These are phyloP conservation scores for Stomatorhinus walkeri DNA, from an alignment of 2,797 vertebrate genomes.

Conservation along the genomic window DNA sequence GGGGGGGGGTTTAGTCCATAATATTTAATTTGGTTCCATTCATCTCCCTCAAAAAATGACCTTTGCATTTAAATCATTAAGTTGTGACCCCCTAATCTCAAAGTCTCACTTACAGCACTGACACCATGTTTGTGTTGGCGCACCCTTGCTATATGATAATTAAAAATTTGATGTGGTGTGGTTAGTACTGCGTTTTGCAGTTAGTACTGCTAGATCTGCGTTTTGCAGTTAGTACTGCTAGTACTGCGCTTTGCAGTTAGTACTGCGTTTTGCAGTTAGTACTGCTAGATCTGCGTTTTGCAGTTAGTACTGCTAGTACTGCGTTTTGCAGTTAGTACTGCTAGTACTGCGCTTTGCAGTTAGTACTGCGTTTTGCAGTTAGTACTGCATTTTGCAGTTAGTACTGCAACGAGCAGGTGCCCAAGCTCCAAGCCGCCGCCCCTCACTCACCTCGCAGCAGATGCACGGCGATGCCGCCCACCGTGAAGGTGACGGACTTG, in stretches of 20 bases:
- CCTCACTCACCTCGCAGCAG: slow-evolving; percentile 71
- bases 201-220: background rate
- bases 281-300: background rate
- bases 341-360: too few species aligned
- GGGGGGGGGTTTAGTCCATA: background rate
- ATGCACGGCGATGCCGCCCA: slow-evolving; percentile 72
- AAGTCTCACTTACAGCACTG: background rate
- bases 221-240: background rate
- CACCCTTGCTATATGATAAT: background rate
- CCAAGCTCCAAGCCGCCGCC: background rate
- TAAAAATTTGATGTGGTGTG: background rate
- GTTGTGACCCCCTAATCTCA: background rate
- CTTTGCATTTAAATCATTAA: background rate
- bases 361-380: background rate
- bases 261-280: background rate
- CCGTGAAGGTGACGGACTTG: slow-evolving; percentile 71
- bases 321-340: background rate
- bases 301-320: too few species aligned
- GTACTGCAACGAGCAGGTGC: background rate
- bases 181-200: background rate
- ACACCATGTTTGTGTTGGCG: background rate
- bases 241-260: background rate
- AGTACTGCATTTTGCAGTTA: background rate
- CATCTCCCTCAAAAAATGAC: background rate
- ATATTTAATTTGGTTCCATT: background rate